Conservation (phyloP, 2,113 vertebrate species). For the Mustelus asterias region DNA sequence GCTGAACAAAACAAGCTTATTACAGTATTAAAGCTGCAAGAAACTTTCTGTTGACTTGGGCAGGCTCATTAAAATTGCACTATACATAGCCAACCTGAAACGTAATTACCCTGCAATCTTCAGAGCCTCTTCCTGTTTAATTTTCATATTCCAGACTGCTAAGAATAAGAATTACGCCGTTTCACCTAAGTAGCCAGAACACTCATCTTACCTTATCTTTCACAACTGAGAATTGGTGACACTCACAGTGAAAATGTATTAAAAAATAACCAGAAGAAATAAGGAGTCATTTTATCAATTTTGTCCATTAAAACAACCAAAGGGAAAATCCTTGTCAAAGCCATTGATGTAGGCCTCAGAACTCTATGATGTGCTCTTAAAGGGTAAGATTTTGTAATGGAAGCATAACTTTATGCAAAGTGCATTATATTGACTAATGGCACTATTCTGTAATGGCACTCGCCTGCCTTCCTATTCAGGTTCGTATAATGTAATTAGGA, state of each 20-base stretch:
- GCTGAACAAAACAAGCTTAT: slow-evolving; percentile 25
- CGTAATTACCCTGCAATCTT: slow-evolving; percentile 11
- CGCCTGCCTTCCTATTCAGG: not conserved
- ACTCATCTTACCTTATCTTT: not conserved
- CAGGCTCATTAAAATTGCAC: slow-evolving; percentile 9
- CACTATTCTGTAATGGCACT: not conserved
- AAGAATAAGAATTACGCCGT: not conserved
- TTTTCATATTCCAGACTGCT: not conserved
- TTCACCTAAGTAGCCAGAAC: not conserved
- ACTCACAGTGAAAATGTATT: not conserved
- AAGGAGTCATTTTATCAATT: not conserved
- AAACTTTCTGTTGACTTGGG: slow-evolving; percentile 19
- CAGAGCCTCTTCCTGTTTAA: not conserved
- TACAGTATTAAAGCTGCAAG: not conserved
- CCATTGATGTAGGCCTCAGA: not conserved
- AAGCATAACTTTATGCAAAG: not conserved
- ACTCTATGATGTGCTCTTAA: not conserved
- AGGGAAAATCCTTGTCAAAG: not conserved
- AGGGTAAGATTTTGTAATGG: not conserved
- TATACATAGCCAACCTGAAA: not conserved
- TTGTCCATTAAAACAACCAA: not conserved
- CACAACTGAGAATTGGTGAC: not conserved
- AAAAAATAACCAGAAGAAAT: not conserved
- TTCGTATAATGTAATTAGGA: not conserved
- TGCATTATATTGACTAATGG: not conserved